Evolutionary conservation across 2,113 vertebrate species (phyloP).

Genomic region (Gobius niger): DNA sequence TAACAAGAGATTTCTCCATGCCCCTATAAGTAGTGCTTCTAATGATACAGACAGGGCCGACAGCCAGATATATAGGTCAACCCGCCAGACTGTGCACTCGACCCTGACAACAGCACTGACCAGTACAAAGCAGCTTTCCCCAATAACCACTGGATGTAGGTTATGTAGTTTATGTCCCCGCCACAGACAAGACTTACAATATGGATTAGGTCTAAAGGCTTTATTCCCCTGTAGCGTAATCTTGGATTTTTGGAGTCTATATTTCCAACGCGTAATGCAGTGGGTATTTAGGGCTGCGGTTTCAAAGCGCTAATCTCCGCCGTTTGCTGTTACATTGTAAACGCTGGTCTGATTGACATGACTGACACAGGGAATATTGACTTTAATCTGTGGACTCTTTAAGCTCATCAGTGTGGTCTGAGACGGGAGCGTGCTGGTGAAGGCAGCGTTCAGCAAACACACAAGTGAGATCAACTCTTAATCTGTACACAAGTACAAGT

Average conservation of each 20-base stretch:
- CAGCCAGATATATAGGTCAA: conserved; percentile 73
- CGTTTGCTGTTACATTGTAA: conserved; percentile 45
- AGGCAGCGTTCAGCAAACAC: conserved; percentile 38
- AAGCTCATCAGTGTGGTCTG: conserved; percentile 58
- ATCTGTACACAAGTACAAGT: background rate
- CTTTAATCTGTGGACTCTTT: conserved; percentile 59
- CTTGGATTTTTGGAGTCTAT: conserved; percentile 65
- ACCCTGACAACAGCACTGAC: conserved; percentile 62
- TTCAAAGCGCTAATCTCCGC: conserved; percentile 63
- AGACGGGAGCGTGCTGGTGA: conserved; percentile 43
- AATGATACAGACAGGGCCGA: conserved; percentile 50
- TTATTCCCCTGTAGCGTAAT: conserved; percentile 67
- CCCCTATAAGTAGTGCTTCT: conserved; percentile 18
- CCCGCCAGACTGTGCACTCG: conserved; percentile 54
- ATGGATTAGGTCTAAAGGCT: conserved; percentile 72
- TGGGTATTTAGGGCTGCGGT: conserved; percentile 54
- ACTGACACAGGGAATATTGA: conserved; percentile 49
- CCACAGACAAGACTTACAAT: conserved; percentile 64
- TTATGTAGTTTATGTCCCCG: too few species aligned
- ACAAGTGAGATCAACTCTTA: conserved; percentile 38
- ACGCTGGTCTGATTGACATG: conserved; percentile 55
- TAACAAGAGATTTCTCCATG: conserved; percentile 13
- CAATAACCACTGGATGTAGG: conserved; percentile 68
- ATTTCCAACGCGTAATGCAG: conserved; percentile 56
- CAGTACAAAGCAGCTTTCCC: conserved; percentile 71